These are phyloP conservation scores for Pristis pectinata DNA, from an alignment of 2,797 vertebrate species.

Conservation along the genomic window DNA sequence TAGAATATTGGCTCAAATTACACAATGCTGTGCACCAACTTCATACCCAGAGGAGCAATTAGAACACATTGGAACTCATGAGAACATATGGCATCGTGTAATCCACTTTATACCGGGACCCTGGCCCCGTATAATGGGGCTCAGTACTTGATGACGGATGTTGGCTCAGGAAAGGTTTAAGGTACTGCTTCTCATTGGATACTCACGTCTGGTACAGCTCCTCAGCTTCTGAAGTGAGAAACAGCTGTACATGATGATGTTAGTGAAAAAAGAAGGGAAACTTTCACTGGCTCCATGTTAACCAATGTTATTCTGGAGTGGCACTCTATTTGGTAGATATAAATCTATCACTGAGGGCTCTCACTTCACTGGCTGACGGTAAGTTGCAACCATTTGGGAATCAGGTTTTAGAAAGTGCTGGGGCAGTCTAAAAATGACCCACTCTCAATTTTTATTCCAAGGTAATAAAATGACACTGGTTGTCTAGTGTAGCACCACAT, in stretches of 20 bases:
- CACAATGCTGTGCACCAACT: not conserved
- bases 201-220: not conserved
- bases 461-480: not conserved
- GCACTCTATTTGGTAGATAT: not conserved
- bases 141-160: not conserved
- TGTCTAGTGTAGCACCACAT: not conserved
- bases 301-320: not conserved
- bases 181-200: not conserved
- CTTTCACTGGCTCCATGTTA: not conserved
- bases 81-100: not conserved
- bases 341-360: not conserved
- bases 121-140: not conserved
- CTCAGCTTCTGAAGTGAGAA: not conserved
- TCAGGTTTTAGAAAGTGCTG: not conserved
- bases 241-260: not conserved
- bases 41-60: not conserved
- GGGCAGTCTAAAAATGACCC: not conserved
- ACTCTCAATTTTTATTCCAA: not conserved
- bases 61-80: too few species aligned
- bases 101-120: not conserved
- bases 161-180: not conserved
- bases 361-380: not conserved
- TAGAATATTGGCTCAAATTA: not conserved
- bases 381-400: not conserved
- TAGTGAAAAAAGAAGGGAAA: not conserved